phyloP scores from a whole-genome alignment of 2,888 invertebrate species.

The Cephonodes hylas region DNA sequence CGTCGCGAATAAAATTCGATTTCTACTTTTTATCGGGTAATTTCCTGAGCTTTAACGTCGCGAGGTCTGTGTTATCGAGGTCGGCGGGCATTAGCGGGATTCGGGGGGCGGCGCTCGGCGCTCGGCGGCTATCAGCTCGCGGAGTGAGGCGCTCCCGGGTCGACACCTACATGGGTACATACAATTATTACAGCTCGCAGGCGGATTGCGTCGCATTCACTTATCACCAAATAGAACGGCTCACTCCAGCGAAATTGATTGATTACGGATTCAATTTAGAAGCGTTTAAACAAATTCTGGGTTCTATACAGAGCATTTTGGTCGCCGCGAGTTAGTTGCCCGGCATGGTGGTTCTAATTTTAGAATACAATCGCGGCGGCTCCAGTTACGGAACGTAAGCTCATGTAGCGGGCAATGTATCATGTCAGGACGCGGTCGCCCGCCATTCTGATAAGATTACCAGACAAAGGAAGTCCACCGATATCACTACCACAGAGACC shows the following conservation, averaged over 20 bases:
- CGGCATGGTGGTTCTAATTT: background rate
- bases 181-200: constrained; percentile 65
- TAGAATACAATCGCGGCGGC: constrained; percentile 21
- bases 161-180: constrained; percentile 49
- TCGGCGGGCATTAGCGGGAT: background rate
- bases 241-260: constrained; percentile 52
- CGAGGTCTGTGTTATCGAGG: background rate
- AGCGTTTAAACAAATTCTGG: background rate
- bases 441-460: constrained; percentile 76
- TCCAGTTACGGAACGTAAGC: constrained; percentile 42
- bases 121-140: no score
- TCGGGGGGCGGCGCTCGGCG: background rate
- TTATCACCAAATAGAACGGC: constrained; percentile 46
- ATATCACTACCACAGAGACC: constrained; percentile 74
- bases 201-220: constrained; percentile 48
- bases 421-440: constrained; percentile 72
- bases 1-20: constrained; percentile 1
- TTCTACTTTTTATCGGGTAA: constrained; percentile 10
- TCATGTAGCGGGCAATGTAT: constrained; percentile 65
- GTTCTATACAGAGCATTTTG: background rate
- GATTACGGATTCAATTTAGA: constrained; percentile 38
- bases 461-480: constrained; percentile 80
- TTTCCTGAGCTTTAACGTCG: constrained; percentile 1
- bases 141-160: no score
- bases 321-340: background rate